Conservation (phyloP, 92 coral and sea anemone genomes). For the Zoanthus gigantus region DNA sequence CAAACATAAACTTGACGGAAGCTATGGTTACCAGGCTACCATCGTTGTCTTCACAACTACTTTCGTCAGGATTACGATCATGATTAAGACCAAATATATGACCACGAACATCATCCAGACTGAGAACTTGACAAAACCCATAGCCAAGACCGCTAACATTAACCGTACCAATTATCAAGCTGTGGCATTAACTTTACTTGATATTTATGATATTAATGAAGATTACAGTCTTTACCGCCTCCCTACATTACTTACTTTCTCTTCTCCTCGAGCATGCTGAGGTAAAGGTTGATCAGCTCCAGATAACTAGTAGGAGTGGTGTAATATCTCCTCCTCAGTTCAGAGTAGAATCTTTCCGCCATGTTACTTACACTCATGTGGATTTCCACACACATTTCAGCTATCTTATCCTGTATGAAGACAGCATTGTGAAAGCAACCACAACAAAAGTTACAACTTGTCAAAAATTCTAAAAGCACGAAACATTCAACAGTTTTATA, state of each 20-base stretch:
- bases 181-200: too few relatives aligned
- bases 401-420: constrained; percentile 73
- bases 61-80: background rate
- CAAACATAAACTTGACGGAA: too few relatives aligned
- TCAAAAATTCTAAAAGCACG: background rate
- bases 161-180: too few relatives aligned
- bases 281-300: constrained; percentile 95
- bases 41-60: background rate
- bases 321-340: constrained; percentile 92
- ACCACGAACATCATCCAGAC: background rate
- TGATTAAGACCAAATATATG: background rate
- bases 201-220: too few relatives aligned
- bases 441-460: background rate
- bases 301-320: constrained; percentile 98
- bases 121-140: background rate
- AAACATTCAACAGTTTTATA: background rate
- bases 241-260: constrained; percentile 74
- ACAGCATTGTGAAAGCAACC: background rate
- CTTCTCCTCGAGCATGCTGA: constrained; percentile 93
- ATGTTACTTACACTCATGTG: constrained; percentile 94
- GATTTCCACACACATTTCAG: constrained; percentile 98
- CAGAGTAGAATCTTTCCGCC: constrained; percentile 94
- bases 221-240: background rate
- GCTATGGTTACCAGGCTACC: background rate
- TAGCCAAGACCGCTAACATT: too few relatives aligned